These are phyloP conservation scores for Talpa occidentalis DNA, from an alignment of 2,113 vertebrate genomes.

Conservation along the genomic window DNA sequence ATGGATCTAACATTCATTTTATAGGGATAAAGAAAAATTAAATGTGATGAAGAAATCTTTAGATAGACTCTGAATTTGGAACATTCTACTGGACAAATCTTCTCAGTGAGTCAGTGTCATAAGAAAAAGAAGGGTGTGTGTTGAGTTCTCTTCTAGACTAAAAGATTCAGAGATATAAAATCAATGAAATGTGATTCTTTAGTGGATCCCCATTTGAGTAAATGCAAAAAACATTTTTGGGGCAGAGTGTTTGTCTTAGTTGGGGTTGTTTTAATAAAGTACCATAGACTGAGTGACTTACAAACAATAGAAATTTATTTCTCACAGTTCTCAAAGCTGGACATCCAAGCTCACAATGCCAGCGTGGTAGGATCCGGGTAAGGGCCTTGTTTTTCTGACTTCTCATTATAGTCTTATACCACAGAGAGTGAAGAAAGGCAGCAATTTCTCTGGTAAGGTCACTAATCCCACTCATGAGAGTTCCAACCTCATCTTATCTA, in stretches of 20 bases:
- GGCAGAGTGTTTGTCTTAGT: neutral
- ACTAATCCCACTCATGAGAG: neutral
- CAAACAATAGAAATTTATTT: no score
- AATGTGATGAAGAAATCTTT: neutral
- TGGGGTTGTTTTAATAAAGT: neutral
- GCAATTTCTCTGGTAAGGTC: neutral
- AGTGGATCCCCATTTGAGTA: neutral
- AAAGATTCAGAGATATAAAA: conserved; percentile 6
- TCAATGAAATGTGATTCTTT: neutral
- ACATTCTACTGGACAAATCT: neutral
- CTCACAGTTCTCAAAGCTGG: neutral
- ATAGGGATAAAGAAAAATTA: neutral
- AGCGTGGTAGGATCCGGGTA: neutral
- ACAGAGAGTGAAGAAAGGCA: neutral
- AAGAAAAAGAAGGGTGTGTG: neutral
- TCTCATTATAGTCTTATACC: neutral
- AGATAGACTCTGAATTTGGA: neutral
- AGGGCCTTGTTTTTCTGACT: neutral
- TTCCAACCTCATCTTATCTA: neutral
- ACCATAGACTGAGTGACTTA: no score
- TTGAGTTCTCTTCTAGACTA: neutral
- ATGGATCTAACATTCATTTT: neutral
- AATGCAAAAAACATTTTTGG: neutral
- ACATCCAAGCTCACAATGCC: neutral
- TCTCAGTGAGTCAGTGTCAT: neutral